Base-by-base conservation (phyloP, 2,888 invertebrate species). In the Tipula confusa region DNA sequence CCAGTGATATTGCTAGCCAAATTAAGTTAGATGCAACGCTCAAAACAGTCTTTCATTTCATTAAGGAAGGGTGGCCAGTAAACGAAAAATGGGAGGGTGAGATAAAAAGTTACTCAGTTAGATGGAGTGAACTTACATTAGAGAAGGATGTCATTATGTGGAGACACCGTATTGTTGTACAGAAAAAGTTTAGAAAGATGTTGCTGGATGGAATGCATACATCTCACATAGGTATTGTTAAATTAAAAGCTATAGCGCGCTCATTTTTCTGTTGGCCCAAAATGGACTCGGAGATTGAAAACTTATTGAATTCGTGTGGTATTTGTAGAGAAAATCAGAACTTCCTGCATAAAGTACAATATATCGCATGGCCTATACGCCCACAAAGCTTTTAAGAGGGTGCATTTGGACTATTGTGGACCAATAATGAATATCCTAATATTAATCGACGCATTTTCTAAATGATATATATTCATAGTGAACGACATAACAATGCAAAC, bases 251-350 rank as follows among this genome's bases (percentile, higher is more conserved):
- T 3, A 84, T 84, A 84, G 85, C 86, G 4, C 80, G 85, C 33
- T 85, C 85, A 83, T 85, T 85, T 15, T 85, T 86, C 81, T 86
- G 86, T 84, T 86, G 86, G 84, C 86, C 86, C 11, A 85, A 84
- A n/a, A 83, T 86, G 6, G 36, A 84, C 29, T 84, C 83, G 48
- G 86, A 87, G 15, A 84, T 86, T 18, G 86, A 87, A 85, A 85
- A 86, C 7, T 11, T 84, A 7, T 83, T 86, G 9, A 83, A 84
- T 64, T 9, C 24, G 18, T 84, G 84, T 82, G n/a, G 31, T n/a
- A n/a, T 18, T 2, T 84, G 84, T 83, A 9, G 33, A 15, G 36
- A 28, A 28, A 9, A 11, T 18, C 33, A 29, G 64, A 13, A 36
- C 1, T 29, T 18, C 9, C 82, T 79, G 29, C n/a, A 33, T 36